Percentiles rank a stretch among this genome's conserved stretches.
These are phyloP conservation scores for Megalurothrips usitatus DNA, from an alignment of 2,888 invertebrate species.

Conservation along the genomic window DNA sequence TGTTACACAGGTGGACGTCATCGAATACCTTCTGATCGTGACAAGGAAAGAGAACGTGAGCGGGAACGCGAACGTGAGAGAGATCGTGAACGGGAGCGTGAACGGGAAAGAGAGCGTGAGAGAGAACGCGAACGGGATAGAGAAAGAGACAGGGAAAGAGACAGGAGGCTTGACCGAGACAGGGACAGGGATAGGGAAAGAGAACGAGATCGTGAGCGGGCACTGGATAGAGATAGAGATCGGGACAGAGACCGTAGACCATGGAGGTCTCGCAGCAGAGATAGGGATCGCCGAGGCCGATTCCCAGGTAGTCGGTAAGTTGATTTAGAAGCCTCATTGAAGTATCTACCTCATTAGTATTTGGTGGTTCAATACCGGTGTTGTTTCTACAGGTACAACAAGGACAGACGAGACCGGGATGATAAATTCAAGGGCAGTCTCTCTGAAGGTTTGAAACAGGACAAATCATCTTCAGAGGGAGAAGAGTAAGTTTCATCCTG, in stretches of 20 bases:
- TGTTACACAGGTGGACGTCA: conserved; percentile 34
- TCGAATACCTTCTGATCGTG: conserved; percentile 41
- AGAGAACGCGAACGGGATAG: conserved; percentile 37
- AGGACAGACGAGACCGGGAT: conserved; percentile 34
- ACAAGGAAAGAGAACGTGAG: conserved; percentile 41
- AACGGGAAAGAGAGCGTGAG: conserved; percentile 33
- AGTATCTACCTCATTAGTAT: background rate
- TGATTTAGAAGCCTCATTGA: no score
- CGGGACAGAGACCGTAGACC: conserved; percentile 37
- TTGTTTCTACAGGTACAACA: conserved; percentile 34
- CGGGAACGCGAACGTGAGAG: conserved; percentile 35
- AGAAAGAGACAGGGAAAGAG: conserved; percentile 39
- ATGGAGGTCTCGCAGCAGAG: conserved; percentile 37
- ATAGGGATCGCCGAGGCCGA: conserved; percentile 37
- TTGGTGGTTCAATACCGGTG: background rate
- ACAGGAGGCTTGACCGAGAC: conserved; percentile 34
- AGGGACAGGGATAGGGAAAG: conserved; percentile 36
- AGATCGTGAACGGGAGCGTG: conserved; percentile 30
- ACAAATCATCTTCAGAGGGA: conserved; percentile 52
- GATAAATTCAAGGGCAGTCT: conserved; percentile 61
- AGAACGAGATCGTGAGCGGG: conserved; percentile 35
- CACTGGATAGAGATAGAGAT: conserved; percentile 32
- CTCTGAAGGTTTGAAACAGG: conserved; percentile 71
- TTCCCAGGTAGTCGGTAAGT: background rate
- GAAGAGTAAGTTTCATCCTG: conserved; percentile 41